Base-by-base conservation (phyloP, 2,797 vertebrate genomes). In the Neosilurus mollespiculum region DNA sequence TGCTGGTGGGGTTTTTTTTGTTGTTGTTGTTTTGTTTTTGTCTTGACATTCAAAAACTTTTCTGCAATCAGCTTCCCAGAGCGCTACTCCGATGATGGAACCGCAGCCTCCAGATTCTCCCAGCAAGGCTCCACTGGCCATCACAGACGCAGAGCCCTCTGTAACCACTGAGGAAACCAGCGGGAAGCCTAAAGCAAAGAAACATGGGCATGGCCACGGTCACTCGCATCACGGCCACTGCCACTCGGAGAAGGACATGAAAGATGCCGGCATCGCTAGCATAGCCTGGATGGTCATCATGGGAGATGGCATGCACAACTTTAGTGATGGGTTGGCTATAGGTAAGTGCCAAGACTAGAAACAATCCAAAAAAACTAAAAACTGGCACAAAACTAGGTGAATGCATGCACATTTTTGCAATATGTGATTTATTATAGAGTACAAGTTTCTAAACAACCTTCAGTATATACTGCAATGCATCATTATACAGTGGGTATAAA, bases 221-320 rank as follows among this genome's bases (percentile, higher is more conserved):
- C 98, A 99, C 90, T 97, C 97, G 0, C 98, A 99, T 0, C 96
- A 97, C 0, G 97, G 96, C 7, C 96, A 99, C 94, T 99, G 98
- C 87, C 97, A 98, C 92, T 98, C 97, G 0, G 97, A 97, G 88
- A 96, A 98, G 88, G 98, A 99, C 88, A 96, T 99, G 94, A 97
- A 98, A 88, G 96, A 98, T 26, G 98, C 97, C 0, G 98, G 97
- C 0, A 97, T 99, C 58, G 96, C 98, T 84, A 99, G 96, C 88
- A 99, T 99, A 58, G 98, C 98, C 85, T 99, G 98, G 98, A 99
- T 99, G 98, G 98, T 99, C 80, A 99, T 99, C 91, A 99, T 99
- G 98, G 98, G 98, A 53, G 98, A 99, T 22, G 98, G 98, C 88
- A 98, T 99, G 95, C 98, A 99, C 90, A 99, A 99, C 93, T 99